A percentile compares a stretch with the other conserved stretches of the same genome.
Evolutionary conservation across 2,113 vertebrate species (phyloP).

Genomic region (Diphyllodes magnificus): DNA sequence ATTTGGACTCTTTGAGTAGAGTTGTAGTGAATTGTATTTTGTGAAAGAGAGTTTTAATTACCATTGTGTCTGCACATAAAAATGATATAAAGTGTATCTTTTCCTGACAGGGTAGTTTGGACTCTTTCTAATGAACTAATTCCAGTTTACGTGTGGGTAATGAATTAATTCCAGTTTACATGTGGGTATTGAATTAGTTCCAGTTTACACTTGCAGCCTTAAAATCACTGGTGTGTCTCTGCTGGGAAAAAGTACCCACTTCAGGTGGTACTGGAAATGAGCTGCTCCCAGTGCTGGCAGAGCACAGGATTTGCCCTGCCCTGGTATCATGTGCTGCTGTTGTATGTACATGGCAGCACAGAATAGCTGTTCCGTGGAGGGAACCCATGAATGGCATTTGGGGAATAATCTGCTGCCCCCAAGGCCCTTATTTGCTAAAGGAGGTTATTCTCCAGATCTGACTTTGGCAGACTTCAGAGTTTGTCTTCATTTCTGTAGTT

Average conservation of each 20-base stretch:
- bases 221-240: background rate
- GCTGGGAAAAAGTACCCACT: background rate
- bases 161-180: background rate
- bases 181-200: background rate
- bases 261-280: background rate
- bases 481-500: background rate
- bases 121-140: background rate
- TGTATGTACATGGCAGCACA: background rate
- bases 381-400: background rate
- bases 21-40: background rate
- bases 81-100: background rate
- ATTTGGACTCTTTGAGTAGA: background rate
- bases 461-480: background rate
- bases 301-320: background rate
- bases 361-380: background rate
- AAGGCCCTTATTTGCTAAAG: background rate
- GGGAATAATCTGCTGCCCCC: background rate
- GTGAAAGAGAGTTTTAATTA: background rate
- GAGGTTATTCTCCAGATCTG: background rate
- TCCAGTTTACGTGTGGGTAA: background rate
- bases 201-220: background rate
- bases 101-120: background rate
- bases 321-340: background rate
- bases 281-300: background rate
- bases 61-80: background rate